Conservation (phyloP, 2,113 vertebrate species). For the Halichoerus grypus region DNA sequence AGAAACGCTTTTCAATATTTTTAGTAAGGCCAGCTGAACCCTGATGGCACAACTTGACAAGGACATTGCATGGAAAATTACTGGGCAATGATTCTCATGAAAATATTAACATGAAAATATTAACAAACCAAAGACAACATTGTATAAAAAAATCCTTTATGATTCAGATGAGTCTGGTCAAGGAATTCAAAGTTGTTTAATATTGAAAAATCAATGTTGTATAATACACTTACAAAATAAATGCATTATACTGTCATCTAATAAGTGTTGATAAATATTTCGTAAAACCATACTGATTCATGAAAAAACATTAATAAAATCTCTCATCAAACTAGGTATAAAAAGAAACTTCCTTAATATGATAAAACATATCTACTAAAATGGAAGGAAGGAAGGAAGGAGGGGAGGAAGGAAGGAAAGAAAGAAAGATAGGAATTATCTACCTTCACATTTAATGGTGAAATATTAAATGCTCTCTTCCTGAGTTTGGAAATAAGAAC, state of each 20-base stretch:
- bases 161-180: not conserved
- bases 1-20: not conserved
- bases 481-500: not conserved
- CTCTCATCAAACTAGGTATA: not conserved
- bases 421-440: not conserved
- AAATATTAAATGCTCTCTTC: not conserved
- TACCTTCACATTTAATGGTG: not conserved
- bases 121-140: not conserved
- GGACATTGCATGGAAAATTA: not conserved
- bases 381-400: not conserved
- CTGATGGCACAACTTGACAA: not conserved
- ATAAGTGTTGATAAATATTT: not conserved
- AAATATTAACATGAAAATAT: not conserved
- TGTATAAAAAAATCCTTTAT: not conserved
- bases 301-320: not conserved
- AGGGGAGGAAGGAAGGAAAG: rapidly evolving
- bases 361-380: not conserved
- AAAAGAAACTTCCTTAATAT: not conserved
- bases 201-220: not conserved
- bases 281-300: not conserved
- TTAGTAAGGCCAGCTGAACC: not conserved
- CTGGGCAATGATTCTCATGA: not conserved
- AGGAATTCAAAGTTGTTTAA: not conserved
- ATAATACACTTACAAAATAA: constrained; percentile 36
- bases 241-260: not conserved